Base-by-base conservation (phyloP, 2,888 invertebrate species). In the Eupithecia pulchellata region DNA sequence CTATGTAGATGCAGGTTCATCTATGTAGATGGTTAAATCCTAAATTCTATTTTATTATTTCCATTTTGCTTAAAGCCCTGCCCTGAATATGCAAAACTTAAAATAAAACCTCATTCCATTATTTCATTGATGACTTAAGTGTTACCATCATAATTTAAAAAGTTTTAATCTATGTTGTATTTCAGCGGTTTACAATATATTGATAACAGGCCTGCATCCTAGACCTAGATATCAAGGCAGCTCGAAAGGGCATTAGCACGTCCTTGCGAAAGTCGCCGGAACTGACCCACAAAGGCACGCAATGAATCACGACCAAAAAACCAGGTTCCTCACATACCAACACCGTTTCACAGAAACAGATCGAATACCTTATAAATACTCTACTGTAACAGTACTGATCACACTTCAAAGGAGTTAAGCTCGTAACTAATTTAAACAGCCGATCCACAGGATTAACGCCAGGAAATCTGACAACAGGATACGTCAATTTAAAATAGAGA, bases 381-480 rank as follows among this genome's bases (percentile, higher is more conserved):
- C 52, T n/a, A 60, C 58, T 80, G 73, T 69, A 75, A 81, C 77
- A 79, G 73, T 83, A 78, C 82, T 77, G 81, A 85, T 87, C 82
- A 84, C 82, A 87, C 86, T 85, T 91, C 91, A 91, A 91, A 89
- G 87, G 64, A 82, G 42, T 47, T 20, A 47, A 47, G 82, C 80
- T 85, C 82, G 84, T 86, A 85, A 90, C 88, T 87, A 87, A 89
- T 87, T 89, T 87, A 87, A 87, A 87, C 86, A 86, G n/a, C n/a
- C 80, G 77, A 82, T 84, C 80, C 32, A 32, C 83, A 86, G 88
- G 89, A 91, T 91, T 89, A 91, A 89, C 88, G 87, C 85, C 86
- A 88, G 89, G 89, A 90, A 90, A 91, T 89, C 89, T 86, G 87
- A 91, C 89, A 88, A 89, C 93, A 93, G 93, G 93, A 93, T 91